Evolutionary conservation across 2,888 invertebrate species (phyloP), one percentile per base, ranked within the genome.

Genomic region (Ceriagrion tenellum): DNA sequence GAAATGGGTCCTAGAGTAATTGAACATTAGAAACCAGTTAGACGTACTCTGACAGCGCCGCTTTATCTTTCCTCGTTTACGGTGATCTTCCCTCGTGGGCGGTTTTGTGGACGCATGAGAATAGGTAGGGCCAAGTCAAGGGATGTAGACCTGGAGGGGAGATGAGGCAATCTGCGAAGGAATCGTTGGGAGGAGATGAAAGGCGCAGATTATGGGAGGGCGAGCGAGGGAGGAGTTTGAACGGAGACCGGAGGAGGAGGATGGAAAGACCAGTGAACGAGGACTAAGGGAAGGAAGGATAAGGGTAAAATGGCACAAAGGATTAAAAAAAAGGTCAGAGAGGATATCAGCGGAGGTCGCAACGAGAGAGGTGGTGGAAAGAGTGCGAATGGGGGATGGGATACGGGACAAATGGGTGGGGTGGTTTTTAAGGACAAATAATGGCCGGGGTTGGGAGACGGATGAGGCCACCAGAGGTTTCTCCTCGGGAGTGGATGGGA

Each of bases 401-500:
- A 69, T 69, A 26, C 26, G 69, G 69, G 69, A 26, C 69, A 69
- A 69, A 69, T 69, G 69, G n/a, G 69, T 26, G 69, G 69, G 69
- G 69, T 69, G 69, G 47, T 47, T 69, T 69, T 69, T 26, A 69
- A 69, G 69, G 69, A 69, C 69, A 69, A 69, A 69, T 69, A 69
- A 69, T 69, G 26, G 69, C n/a, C 69, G 26, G 69, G 69, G 69
- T 26, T 20, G 69, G 47, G 47, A 47, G 69, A 69, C 69, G 69
- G 69, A 69, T 69, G 26, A 69, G 69, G 69, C 4, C 26, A 47
- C 47, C 47, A 18, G 47, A 8, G 47, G 69, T 20, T 26, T 69
- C 6, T n/a, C n/a, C 69, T 8, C 3, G 26, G 69, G 69, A 6
- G 8, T 4, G 4, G 2, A 8, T 8, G 47, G 8, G 47, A 8